Evolutionary conservation across 2,113 vertebrate genomes (phyloP), one percentile per base, ranked within the genome.

Genomic region (Dipodomys stephensi): DNA sequence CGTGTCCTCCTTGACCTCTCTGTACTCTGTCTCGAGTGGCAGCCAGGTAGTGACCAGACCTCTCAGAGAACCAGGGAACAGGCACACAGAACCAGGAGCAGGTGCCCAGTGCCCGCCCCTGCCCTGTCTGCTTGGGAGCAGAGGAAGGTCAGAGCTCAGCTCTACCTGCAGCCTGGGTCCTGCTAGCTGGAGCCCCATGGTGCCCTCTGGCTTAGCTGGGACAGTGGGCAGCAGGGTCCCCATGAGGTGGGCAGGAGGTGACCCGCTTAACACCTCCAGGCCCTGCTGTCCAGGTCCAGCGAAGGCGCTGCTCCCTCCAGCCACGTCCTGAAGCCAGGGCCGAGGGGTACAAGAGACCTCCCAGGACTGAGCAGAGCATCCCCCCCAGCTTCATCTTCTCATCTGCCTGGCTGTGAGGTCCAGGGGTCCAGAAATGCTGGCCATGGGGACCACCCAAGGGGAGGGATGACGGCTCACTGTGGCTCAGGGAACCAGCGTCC

Each of bases 391-490:
- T 57, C 12, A 57, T 57, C 1, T 1, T 8, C 15, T 16, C 1
- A 32, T 67, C 10, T 2, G 18, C 22, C 20, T 10, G 1, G 46
- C 3, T n/a, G 11, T 28, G 67, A 44, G 28, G 6, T 27, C 4
- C 0, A 25, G 64, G 30, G 30, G 35, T 11, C 84, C 49, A 20
- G 20, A 27, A 83, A 22, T 13, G 27, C 9, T 2, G 3, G 7
- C 3, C 3, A 32, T 46, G 0, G 0, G 3, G 46, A 46, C 73
- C 69, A 32, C 18, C 4, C 46, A 22, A 35, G 5, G n/a, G 7
- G 16, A 62, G 53, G 76, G 3, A 15, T 0, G 32, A 27, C 67
- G 28, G 2, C 4, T 10, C n/a, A 27, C 2, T 12, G n/a, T 5
- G 1, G 8, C 39, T 39, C 49, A 69, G 72, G 64, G 20, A 22